These are phyloP conservation scores for Siphamia tubifer DNA, from an alignment of 2,113 vertebrate genomes.

Conservation along the genomic window DNA sequence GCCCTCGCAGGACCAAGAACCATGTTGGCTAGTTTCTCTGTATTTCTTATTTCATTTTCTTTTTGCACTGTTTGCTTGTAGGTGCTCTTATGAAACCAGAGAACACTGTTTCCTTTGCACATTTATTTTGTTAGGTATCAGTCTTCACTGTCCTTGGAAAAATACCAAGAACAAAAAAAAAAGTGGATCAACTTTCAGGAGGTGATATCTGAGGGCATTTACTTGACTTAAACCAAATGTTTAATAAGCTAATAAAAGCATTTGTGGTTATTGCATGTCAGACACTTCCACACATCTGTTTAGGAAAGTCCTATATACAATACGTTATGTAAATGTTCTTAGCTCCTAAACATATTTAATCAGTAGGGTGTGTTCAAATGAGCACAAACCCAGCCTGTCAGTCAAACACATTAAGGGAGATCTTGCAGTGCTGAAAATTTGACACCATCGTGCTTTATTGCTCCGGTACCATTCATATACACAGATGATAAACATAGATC, in stretches of 20 bases:
- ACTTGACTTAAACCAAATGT: not conserved
- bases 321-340: not conserved
- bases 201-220: not conserved
- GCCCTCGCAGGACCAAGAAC: not conserved
- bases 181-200: not conserved
- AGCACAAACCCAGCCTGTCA: not conserved
- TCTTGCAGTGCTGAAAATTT: not conserved
- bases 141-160: not conserved
- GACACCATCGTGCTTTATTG: not conserved
- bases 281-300: not conserved
- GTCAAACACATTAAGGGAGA: not conserved
- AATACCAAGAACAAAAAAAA: not conserved
- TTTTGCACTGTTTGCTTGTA: not conserved
- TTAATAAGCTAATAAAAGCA: not conserved
- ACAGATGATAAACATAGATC: not conserved
- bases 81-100: not conserved
- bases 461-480: not conserved
- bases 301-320: not conserved
- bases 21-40: no score
- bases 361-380: not conserved
- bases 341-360: slow-evolving; percentile 9
- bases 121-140: not conserved
- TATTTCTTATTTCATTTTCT: not conserved
- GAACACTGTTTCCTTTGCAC: not conserved
- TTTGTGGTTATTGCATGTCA: not conserved